Evolutionary conservation across 2,888 invertebrate species (phyloP), one percentile per base, ranked within the genome.

Genomic region (Troides aeacus): DNA sequence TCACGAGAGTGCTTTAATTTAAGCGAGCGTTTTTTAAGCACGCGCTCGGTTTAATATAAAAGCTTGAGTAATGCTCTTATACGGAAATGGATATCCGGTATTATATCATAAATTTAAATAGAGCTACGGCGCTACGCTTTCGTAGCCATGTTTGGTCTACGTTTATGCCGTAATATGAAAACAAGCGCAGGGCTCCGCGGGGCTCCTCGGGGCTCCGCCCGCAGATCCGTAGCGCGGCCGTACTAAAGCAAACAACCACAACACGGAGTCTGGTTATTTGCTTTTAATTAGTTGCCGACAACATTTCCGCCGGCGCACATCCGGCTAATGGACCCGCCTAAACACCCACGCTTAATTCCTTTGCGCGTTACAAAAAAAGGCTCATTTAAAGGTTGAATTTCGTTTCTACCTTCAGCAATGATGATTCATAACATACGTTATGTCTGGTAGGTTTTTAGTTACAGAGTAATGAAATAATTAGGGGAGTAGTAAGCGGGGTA

Each of bases 251-350:
- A 72, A 71, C 70, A 72, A 66, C 63, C 63, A 58, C 68, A 62
- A 30, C 68, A 65, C 65, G 75, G 69, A 69, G 64, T 62, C 70
- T 71, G 68, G 39, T 39, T 77, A 75, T 77, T 77, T 76, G 77
- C 73, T 77, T 77, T 77, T 76, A 77, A 77, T 77, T 77, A 77
- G 74, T 75, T 74, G 72, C 72, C 62, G 56, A 66, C 58, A 72
- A 57, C 65, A 57, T 65, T 65, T 66, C 58, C 57, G 61, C 57
- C 50, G 21, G 53, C 60, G 64, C 50, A 59, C 65, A 62, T 50
- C 24, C 66, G 63, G 42, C 62, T 70, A 71, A 71, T 72, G 72
- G 72, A 68, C 57, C 69, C 36, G 66, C 68, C 57, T 64, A 17
- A 71, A 62, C 66, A 42, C 65, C 36, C 62, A 42, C 63, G 61